Conservation (phyloP, 1,140 invertebrate species). For the Drosophila pandora region DNA sequence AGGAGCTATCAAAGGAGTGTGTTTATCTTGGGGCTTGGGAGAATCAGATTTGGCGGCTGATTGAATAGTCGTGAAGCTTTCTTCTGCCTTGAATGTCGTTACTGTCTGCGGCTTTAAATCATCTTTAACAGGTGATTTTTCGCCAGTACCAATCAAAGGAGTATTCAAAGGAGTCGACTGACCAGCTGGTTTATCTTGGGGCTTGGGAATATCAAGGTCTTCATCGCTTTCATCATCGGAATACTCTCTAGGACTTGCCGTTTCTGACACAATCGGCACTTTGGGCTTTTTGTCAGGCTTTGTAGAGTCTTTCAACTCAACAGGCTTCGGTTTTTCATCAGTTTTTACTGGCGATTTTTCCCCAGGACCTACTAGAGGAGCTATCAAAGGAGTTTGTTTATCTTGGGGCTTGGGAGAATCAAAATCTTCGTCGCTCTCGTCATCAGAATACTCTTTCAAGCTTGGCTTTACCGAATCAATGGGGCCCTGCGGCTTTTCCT, state of each 20-base stretch:
- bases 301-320: not conserved
- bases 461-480: conserved; percentile 1
- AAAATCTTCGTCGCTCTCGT: too few relatives aligned
- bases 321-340: conserved; percentile 14
- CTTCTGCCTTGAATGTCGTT: not conserved
- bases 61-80: not conserved
- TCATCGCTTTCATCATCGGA: conserved; percentile 21
- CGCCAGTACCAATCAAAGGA: not conserved
- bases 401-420: too few relatives aligned
- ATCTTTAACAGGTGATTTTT: conserved; percentile 6
- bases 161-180: not conserved
- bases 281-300: conserved; percentile 7
- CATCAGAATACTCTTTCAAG: conserved; percentile 2
- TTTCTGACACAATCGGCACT: not conserved
- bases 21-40: too few relatives aligned
- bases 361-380: too few relatives aligned
- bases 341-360: not conserved
- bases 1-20: too few relatives aligned
- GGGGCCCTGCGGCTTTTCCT: conserved; percentile 8
- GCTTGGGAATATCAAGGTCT: conserved; percentile 3
- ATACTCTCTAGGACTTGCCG: not conserved
- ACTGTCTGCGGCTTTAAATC: not conserved
- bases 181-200: conserved; percentile 7
- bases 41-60: not conserved
- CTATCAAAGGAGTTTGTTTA: too few relatives aligned